These are phyloP conservation scores for Eriocheir sinensis DNA, from an alignment of 1,140 invertebrate genomes.

Conservation along the genomic window DNA sequence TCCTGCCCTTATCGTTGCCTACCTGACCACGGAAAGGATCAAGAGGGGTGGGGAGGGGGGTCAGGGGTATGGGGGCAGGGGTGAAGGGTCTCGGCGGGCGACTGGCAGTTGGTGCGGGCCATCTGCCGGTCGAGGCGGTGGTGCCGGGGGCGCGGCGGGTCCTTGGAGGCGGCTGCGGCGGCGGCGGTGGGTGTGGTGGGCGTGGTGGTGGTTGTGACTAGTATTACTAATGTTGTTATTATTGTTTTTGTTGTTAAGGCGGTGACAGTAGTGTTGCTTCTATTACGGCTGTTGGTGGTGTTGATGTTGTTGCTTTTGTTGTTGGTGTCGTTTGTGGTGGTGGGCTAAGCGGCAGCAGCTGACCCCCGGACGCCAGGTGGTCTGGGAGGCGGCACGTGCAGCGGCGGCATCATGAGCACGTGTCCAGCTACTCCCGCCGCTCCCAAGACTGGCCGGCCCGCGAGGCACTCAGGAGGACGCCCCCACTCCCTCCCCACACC, in stretches of 20 bases:
- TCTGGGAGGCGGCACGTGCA: neutral
- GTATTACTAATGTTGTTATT: no score
- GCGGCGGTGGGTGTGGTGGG: neutral
- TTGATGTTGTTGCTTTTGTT: neutral
- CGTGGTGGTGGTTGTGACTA: neutral
- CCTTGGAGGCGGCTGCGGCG: neutral
- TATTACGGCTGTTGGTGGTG: neutral
- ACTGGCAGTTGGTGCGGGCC: neutral
- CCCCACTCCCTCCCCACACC: neutral
- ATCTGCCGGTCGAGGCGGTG: neutral
- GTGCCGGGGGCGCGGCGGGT: neutral
- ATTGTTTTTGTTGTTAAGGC: neutral
- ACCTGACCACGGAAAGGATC: no score
- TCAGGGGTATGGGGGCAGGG: no score
- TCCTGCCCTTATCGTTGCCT: no score
- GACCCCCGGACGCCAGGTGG: neutral
- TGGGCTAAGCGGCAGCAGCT: neutral
- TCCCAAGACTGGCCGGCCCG: neutral
- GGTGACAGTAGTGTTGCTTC: neutral
- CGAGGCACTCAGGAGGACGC: neutral
- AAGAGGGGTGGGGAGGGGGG: no score
- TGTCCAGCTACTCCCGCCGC: neutral
- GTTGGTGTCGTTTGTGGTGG: neutral
- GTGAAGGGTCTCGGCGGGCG: slow-evolving; percentile 5
- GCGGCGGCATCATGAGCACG: neutral